These are phyloP conservation scores for Nycticryphes semicollaris DNA, from an alignment of 2,113 vertebrate species.

Conservation along the genomic window DNA sequence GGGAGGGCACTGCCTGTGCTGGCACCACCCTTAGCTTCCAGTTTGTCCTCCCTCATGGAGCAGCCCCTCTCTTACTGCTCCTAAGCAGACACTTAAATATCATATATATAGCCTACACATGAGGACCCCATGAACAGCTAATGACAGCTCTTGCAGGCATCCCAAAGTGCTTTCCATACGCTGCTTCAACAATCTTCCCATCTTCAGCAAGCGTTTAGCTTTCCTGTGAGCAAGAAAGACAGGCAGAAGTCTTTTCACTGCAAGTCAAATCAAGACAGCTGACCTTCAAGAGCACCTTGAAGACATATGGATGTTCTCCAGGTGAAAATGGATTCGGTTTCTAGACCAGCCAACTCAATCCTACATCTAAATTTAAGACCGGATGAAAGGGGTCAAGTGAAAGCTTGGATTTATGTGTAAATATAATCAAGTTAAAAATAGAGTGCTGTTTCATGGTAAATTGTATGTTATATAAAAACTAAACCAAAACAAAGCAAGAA, in stretches of 20 bases:
- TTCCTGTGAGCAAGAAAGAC: background rate
- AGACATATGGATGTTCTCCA: background rate
- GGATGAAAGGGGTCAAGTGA: background rate
- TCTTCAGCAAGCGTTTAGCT: background rate
- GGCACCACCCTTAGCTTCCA: background rate
- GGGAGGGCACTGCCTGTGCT: accelerated
- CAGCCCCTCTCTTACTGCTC: background rate
- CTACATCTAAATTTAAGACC: background rate
- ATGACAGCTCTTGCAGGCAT: background rate
- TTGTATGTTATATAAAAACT: background rate
- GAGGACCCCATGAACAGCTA: background rate
- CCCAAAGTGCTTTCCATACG: background rate
- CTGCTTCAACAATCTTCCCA: background rate
- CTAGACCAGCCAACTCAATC: background rate
- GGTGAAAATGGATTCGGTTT: background rate
- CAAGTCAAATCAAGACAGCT: background rate
- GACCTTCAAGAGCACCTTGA: background rate
- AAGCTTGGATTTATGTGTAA: background rate
- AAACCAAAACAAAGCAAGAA: background rate
- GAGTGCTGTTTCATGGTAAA: background rate
- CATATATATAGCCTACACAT: background rate
- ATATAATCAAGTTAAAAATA: background rate
- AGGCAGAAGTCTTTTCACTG: background rate
- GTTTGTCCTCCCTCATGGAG: accelerated
- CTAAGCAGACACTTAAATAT: background rate